A percentile compares a stretch with the other conserved stretches of the same genome.
These are phyloP conservation scores for Mesoclemmys tuberculata DNA, from an alignment of 2,113 vertebrate species.

Conservation along the genomic window DNA sequence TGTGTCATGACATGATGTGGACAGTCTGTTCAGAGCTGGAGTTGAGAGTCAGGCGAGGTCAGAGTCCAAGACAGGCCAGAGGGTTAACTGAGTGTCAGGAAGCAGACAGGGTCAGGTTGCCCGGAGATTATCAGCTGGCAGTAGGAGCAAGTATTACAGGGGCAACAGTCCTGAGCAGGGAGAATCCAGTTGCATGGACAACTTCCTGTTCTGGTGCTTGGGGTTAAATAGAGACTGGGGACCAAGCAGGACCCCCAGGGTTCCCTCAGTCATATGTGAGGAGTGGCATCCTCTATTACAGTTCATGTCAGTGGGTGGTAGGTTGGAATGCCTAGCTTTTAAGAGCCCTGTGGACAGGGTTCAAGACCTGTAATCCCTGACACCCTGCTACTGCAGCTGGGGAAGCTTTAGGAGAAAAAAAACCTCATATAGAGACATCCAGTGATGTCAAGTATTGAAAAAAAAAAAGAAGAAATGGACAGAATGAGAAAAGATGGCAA, in stretches of 20 bases:
- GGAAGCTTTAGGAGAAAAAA: background rate
- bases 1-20: background rate
- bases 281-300: background rate
- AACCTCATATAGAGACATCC: background rate
- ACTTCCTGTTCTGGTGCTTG: background rate
- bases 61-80: background rate
- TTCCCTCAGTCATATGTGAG: background rate
- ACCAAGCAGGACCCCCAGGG: background rate
- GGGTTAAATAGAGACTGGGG: background rate
- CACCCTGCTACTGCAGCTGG: background rate
- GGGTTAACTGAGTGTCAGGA: background rate
- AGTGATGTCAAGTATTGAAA: background rate
- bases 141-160: background rate
- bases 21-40: background rate
- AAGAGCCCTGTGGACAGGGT: background rate
- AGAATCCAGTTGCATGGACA: background rate
- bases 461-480: background rate
- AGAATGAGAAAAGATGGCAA: background rate
- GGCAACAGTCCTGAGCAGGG: background rate
- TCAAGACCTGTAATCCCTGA: background rate
- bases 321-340: background rate
- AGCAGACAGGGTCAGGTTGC: background rate
- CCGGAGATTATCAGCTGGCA: too few relatives aligned
- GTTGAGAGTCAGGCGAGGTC: background rate
- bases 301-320: background rate